phyloP scores from a whole-genome alignment of 2,888 invertebrate genomes.

The Seira sanloemensis region DNA sequence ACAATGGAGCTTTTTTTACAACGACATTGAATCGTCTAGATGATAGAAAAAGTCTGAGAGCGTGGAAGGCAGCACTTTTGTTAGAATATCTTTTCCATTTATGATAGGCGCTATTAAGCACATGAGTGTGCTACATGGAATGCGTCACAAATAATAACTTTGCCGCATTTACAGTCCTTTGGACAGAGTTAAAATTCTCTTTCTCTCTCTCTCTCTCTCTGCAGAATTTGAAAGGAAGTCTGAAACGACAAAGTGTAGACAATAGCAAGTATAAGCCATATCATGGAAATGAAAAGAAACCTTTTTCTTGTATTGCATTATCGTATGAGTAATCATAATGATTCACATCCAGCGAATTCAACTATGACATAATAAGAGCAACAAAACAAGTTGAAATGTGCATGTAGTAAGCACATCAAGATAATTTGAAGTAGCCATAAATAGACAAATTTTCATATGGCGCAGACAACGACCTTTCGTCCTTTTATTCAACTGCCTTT shows the following conservation, averaged over 20 bases:
- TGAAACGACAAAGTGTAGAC: no score
- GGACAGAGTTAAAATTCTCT: no score
- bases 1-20: no score
- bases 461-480: conserved; percentile 21
- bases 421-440: conserved; percentile 53
- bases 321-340: conserved; percentile 42
- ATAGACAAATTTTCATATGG: conserved; percentile 10
- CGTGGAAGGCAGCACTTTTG: neutral
- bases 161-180: neutral
- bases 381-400: neutral
- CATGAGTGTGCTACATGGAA: no score
- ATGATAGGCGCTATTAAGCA: neutral
- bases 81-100: neutral
- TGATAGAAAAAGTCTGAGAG: neutral
- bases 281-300: neutral
- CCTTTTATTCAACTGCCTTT: conserved; percentile 1
- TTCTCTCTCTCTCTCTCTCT: no score
- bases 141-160: neutral
- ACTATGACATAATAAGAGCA: conserved; percentile 29
- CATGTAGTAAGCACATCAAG: conserved; percentile 24
- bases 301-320: conserved; percentile 23
- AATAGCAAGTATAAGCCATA: no score
- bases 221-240: no score
- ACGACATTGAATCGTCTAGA: neutral
- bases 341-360: conserved; percentile 49